Evolutionary conservation across 2,113 vertebrate genomes (phyloP), one percentile per base, ranked within the genome.

Genomic region (Pseudorhombus dupliciocellatus): DNA sequence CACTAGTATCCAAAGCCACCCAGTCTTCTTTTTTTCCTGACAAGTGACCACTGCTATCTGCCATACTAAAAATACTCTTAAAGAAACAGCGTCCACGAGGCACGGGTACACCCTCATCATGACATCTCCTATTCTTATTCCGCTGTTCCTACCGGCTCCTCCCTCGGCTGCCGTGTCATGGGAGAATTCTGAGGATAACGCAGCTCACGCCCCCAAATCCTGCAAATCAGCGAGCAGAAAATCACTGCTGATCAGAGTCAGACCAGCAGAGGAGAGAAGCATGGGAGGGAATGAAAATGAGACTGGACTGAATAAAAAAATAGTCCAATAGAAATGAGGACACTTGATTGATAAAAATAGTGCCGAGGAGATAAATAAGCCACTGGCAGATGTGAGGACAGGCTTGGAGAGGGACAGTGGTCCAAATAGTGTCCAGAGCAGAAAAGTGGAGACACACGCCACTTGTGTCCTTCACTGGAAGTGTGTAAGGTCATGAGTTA

Each of bases 61-160:
- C 80, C 83, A 69, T 57, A 87, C 93, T 94, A 94, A 94, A 94
- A 94, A 94, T 94, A 94, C 88, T 88, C 91, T 94, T 93, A 94
- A 94, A 94, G 93, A 72, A 70, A 88, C 91, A 92, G 89, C 7
- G 44, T 67, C 66, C 55, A 20, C 73, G 56, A 67, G 68, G 10
- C 77, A 75, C 66, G 57, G 65, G 34, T 26, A 14, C 16, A 30
- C 7, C 25, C 61, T 84, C 58, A 80, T 85, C 70, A 18, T 62
- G 18, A n/a, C 72, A 77, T 59, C 66, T 9, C 54, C 58, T 67
- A 7, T 51, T 83, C 74, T 55, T 74, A 79, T 84, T 74, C 73
- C 2, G 0, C 31, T 80, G 79, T 50, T 59, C 68, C 51, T 4
- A 52, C 59, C 46, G 71, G 42, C 70, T 62, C 72, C 75, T 58